These are phyloP conservation scores for Meteorus cinctellus DNA, from an alignment of 2,888 invertebrate genomes.

Conservation along the genomic window DNA sequence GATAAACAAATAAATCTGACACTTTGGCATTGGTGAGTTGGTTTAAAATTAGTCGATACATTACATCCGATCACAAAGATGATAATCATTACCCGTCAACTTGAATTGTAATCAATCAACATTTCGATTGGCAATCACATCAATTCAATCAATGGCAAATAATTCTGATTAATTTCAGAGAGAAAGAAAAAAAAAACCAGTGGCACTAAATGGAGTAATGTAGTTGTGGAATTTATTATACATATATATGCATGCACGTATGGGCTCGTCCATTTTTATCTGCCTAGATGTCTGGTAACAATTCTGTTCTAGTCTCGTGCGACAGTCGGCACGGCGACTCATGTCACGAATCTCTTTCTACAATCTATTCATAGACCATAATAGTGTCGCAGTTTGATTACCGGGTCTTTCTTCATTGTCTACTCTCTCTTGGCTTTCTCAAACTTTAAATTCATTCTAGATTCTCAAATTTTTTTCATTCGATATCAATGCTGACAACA, in stretches of 20 bases:
- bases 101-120: background rate
- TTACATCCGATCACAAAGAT: no score
- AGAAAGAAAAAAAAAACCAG: background rate
- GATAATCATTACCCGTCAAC: background rate
- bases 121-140: background rate
- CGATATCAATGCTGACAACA: background rate
- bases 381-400: slow-evolving; percentile 46
- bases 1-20: no score
- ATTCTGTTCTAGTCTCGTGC: slow-evolving; percentile 22
- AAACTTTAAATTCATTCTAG: background rate
- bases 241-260: background rate
- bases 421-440: background rate
- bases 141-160: background rate
- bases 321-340: slow-evolving; percentile 48
- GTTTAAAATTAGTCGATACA: no score
- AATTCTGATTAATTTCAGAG: background rate
- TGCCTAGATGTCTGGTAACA: background rate
- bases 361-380: slow-evolving; percentile 45
- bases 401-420: slow-evolving; percentile 1
- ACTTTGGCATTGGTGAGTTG: no score
- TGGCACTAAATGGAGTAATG: background rate
- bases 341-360: slow-evolving; percentile 10
- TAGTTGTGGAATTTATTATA: background rate
- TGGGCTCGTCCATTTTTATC: background rate
- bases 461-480: background rate